A percentile compares a stretch with the other conserved stretches of the same genome.
Conservation (phyloP, 2,797 vertebrate species). For the Pitangus sulphuratus region DNA sequence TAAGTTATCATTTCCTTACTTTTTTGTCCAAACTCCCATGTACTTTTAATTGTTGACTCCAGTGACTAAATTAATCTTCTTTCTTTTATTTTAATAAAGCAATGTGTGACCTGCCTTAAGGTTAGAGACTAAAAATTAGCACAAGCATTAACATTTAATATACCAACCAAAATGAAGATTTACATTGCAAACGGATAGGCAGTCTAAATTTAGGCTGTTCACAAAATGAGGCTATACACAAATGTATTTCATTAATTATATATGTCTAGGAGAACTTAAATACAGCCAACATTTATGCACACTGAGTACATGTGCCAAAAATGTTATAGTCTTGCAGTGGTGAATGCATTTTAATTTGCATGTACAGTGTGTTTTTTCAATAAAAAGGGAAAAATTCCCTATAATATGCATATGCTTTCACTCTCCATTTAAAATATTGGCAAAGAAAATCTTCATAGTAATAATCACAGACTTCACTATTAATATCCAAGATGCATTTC, state of each 20-base stretch:
- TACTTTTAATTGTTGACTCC: constrained; percentile 67
- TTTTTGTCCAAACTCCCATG: constrained; percentile 32
- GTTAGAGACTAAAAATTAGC: constrained; percentile 67
- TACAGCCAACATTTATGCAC: constrained; percentile 49
- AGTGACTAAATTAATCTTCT: constrained; percentile 56
- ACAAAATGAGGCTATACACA: constrained; percentile 64
- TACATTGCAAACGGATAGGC: constrained; percentile 61
- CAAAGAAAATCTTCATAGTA: neutral
- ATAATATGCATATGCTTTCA: constrained; percentile 25
- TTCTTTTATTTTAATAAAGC: constrained; percentile 67
- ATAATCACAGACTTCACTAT: constrained; percentile 48
- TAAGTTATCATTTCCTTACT: constrained; percentile 74
- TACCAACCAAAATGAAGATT: constrained; percentile 62
- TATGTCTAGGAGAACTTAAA: constrained; percentile 65
- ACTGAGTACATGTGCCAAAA: constrained; percentile 52
- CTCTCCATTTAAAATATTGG: constrained; percentile 26
- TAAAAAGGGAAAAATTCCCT: neutral
- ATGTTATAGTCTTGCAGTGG: constrained; percentile 59
- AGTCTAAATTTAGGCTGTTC: constrained; percentile 67
- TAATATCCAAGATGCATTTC: constrained; percentile 68
- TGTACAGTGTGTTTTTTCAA: constrained; percentile 53
- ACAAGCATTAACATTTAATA: constrained; percentile 69
- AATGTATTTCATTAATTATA: constrained; percentile 72
- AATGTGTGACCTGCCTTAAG: constrained; percentile 64
- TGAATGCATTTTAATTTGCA: constrained; percentile 65